Evolutionary conservation across 2,113 vertebrate species (phyloP).

Genomic region (Heptranchias perlo): DNA sequence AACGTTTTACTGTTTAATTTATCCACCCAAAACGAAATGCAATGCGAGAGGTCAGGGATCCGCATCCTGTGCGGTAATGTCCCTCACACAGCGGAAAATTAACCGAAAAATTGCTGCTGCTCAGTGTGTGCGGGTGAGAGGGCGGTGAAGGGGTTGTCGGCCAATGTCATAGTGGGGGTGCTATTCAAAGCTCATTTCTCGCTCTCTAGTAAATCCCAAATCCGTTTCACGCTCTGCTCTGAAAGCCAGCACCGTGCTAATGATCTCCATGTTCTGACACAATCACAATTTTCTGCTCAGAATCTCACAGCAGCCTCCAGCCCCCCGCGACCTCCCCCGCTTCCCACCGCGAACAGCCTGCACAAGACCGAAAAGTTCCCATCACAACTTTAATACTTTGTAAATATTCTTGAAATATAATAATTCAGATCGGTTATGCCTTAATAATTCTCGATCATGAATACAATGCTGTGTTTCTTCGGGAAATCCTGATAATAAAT

Average conservation of each 20-base stretch:
- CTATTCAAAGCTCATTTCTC: constrained; percentile 31
- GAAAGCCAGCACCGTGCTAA: constrained; percentile 33
- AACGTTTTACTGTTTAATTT: background rate
- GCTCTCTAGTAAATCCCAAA: constrained; percentile 25
- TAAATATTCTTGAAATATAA: background rate
- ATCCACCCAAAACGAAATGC: background rate
- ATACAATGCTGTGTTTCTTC: background rate
- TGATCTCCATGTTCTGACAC: constrained; percentile 17
- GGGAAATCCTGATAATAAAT: background rate
- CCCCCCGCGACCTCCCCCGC: background rate
- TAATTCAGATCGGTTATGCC: background rate
- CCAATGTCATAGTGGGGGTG: constrained; percentile 23
- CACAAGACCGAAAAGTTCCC: background rate
- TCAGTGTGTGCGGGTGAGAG: constrained; percentile 22
- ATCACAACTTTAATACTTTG: background rate
- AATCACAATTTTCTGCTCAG: constrained; percentile 35
- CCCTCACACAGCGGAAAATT: constrained; percentile 27
- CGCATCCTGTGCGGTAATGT: background rate
- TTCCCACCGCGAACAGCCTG: background rate
- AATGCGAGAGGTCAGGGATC: background rate
- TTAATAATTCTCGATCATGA: background rate
- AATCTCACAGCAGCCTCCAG: background rate
- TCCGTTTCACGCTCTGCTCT: constrained; percentile 33
- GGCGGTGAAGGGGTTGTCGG: background rate
- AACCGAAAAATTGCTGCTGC: constrained; percentile 4